phyloP scores from a whole-genome alignment of 2,888 invertebrate genomes.

The Mechanitis mazaeus region DNA sequence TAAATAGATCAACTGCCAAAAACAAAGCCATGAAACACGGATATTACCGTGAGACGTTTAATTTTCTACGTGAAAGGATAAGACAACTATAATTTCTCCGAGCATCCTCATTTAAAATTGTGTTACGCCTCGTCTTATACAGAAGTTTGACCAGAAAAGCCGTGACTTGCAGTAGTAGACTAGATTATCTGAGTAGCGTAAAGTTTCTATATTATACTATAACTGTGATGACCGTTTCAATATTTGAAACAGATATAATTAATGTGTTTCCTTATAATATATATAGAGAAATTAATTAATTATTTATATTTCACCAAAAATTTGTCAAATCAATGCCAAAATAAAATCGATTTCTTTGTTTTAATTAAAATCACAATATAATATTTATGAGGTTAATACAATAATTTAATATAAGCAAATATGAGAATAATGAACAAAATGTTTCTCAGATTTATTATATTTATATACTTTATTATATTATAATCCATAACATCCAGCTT shows the following conservation, averaged over 20 bases:
- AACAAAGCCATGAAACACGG: slow-evolving; percentile 56
- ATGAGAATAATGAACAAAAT: too few relatives aligned
- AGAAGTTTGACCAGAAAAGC: slow-evolving; percentile 34
- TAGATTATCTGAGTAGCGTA: neutral
- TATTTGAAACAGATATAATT: too few relatives aligned
- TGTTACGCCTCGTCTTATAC: slow-evolving; percentile 55
- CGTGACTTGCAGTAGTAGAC: slow-evolving; percentile 16
- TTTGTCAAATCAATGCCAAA: too few relatives aligned
- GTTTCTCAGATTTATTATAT: too few relatives aligned
- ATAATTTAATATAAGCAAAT: too few relatives aligned
- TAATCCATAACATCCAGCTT: neutral
- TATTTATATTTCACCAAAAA: too few relatives aligned
- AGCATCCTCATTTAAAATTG: slow-evolving; percentile 61
- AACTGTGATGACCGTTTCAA: neutral
- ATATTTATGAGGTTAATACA: too few relatives aligned
- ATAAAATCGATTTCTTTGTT: too few relatives aligned
- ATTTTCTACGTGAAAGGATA: slow-evolving; percentile 77
- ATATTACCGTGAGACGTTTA: slow-evolving; percentile 73
- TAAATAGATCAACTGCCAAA: slow-evolving; percentile 66
- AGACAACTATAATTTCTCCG: slow-evolving; percentile 64
- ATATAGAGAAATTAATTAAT: too few relatives aligned
- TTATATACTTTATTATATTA: neutral
- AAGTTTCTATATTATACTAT: neutral
- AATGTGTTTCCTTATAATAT: too few relatives aligned
- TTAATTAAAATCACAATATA: too few relatives aligned